Evolutionary conservation across 2,888 invertebrate species (phyloP).

Genomic region (Nasonia oneida): DNA sequence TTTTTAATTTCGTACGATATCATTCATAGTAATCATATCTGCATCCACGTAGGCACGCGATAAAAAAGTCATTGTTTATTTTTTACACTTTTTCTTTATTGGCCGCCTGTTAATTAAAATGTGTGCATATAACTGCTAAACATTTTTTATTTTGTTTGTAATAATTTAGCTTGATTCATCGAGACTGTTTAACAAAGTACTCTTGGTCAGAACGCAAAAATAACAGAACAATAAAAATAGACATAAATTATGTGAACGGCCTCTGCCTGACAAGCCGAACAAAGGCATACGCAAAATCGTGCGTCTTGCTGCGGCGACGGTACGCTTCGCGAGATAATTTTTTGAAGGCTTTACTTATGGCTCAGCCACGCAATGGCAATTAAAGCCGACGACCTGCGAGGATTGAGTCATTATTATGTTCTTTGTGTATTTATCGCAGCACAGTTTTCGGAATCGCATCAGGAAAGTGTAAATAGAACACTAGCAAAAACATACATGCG

Average conservation of each 20-base stretch:
- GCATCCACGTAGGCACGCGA: background rate
- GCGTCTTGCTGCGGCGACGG: too few species aligned
- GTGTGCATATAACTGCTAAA: background rate
- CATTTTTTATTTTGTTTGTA: background rate
- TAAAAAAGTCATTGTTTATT: background rate
- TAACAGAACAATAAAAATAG: too few species aligned
- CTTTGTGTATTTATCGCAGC: background rate
- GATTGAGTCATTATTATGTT: background rate
- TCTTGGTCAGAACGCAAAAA: too few species aligned
- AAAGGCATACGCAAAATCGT: too few species aligned
- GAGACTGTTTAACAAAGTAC: too few species aligned
- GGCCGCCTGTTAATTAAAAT: background rate
- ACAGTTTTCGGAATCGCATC: background rate
- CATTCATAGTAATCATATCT: too few species aligned
- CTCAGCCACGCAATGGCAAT: background rate
- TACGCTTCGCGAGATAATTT: too few species aligned
- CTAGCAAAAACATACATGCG: background rate
- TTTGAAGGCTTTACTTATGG: background rate
- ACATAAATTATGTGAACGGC: too few species aligned
- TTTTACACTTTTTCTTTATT: background rate
- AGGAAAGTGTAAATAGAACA: background rate
- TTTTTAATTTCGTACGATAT: too few species aligned
- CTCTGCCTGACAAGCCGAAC: too few species aligned
- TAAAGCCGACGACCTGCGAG: background rate
- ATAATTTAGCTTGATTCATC: background rate